These are phyloP conservation scores for Halcyon badia DNA, from an alignment of 2,797 vertebrate genomes.

Conservation along the genomic window DNA sequence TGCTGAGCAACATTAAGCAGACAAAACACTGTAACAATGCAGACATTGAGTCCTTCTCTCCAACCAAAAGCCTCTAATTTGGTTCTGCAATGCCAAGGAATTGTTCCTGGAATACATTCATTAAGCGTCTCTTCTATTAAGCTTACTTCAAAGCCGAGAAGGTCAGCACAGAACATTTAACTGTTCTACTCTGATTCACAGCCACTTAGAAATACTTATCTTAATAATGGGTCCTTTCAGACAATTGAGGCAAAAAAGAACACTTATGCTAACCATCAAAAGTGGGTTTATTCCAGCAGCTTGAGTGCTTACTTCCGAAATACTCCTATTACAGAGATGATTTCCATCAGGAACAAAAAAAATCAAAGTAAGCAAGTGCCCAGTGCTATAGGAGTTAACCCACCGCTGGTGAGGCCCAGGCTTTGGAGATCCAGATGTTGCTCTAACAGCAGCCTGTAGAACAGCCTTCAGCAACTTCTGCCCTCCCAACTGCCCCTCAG, in stretches of 20 bases:
- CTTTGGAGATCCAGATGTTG: neutral
- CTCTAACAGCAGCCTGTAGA: neutral
- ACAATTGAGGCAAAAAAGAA: neutral
- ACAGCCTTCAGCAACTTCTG: neutral
- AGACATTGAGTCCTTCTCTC: neutral
- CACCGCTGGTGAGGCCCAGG: neutral
- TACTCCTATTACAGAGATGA: neutral
- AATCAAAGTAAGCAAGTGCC: neutral
- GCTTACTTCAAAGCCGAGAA: neutral
- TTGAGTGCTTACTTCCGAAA: neutral
- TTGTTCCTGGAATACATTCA: neutral
- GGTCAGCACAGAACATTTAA: neutral
- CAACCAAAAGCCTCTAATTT: neutral
- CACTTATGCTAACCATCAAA: neutral
- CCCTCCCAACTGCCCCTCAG: neutral
- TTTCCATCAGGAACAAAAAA: neutral
- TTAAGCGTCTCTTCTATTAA: neutral
- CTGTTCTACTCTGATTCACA: neutral
- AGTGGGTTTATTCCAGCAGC: neutral
- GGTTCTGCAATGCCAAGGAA: neutral
- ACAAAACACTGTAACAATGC: neutral
- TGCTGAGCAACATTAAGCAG: neutral
- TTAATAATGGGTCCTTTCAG: neutral
- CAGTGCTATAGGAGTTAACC: neutral
- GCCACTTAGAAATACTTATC: neutral